Conservation (phyloP, 2,888 invertebrate genomes). For the Blomia tropicalis region DNA sequence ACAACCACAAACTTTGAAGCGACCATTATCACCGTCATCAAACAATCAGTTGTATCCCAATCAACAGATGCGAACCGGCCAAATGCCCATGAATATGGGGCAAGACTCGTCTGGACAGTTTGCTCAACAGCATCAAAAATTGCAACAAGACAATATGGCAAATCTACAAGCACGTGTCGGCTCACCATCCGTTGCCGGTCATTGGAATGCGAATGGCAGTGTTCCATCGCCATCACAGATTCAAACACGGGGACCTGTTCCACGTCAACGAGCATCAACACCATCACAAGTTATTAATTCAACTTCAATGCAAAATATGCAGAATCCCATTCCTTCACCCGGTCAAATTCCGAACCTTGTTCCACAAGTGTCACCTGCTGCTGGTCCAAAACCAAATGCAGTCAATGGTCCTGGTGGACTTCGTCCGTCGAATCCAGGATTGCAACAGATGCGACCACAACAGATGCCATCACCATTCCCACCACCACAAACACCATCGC, state of each 20-base stretch:
- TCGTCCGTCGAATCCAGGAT: neutral
- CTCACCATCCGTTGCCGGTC: neutral
- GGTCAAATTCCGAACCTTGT: slow-evolving; percentile 14
- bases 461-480: slow-evolving; percentile 18
- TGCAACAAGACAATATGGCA: too few relatives aligned
- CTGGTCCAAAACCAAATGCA: neutral
- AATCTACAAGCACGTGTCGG: neutral
- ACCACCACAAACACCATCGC: slow-evolving; percentile 9
- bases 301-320: too few relatives aligned
- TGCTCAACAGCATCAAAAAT: neutral
- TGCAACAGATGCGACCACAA: slow-evolving; percentile 17
- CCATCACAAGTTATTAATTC: neutral
- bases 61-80: neutral
- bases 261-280: neutral
- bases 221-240: neutral
- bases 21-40: slow-evolving; percentile 23
- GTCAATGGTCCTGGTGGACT: neutral
- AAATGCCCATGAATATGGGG: neutral
- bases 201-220: neutral
- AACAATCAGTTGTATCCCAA: neutral
- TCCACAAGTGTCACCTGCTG: slow-evolving; percentile 16
- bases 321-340: slow-evolving; percentile 4
- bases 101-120: neutral
- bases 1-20: slow-evolving; percentile 10
- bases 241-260: neutral